These are phyloP conservation scores for Polia nebulosa DNA, from an alignment of 2,888 invertebrate species.

Conservation along the genomic window DNA sequence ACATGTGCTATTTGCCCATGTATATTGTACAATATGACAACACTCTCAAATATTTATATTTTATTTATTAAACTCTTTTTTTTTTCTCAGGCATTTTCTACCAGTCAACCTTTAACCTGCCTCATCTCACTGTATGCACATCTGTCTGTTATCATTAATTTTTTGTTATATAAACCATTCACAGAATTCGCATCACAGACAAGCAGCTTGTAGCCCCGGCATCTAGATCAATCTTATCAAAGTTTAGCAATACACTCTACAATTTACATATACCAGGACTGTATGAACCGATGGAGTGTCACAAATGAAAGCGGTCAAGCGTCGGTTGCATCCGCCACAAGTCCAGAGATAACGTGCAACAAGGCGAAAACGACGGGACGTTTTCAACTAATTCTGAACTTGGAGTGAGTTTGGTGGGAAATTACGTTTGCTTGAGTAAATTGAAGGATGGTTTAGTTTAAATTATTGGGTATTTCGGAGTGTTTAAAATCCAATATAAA, in stretches of 20 bases:
- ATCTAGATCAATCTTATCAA: constrained; percentile 6
- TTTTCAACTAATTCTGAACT: constrained; percentile 54
- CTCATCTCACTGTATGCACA: too few species aligned
- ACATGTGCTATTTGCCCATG: too few species aligned
- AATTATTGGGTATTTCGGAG: not conserved
- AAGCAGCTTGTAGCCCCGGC: too few species aligned
- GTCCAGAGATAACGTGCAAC: constrained; percentile 72
- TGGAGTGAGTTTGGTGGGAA: constrained; percentile 24
- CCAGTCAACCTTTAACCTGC: too few species aligned
- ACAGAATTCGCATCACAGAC: too few species aligned
- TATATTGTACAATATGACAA: too few species aligned
- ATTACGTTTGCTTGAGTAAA: constrained; percentile 46
- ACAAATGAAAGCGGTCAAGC: constrained; percentile 75
- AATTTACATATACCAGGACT: constrained; percentile 23
- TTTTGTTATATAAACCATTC: too few species aligned
- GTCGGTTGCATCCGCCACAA: constrained; percentile 71
- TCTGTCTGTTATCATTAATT: too few species aligned
- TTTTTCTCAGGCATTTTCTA: too few species aligned
- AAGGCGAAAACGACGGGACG: constrained; percentile 57
- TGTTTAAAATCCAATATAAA: not conserved
- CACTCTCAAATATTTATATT: too few species aligned
- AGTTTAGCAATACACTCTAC: not conserved
- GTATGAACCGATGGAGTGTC: constrained; percentile 67
- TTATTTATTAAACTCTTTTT: too few species aligned
- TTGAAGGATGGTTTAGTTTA: constrained; percentile 34